phyloP scores from a whole-genome alignment of 2,797 vertebrate genomes.

The Cossypha caffra region DNA sequence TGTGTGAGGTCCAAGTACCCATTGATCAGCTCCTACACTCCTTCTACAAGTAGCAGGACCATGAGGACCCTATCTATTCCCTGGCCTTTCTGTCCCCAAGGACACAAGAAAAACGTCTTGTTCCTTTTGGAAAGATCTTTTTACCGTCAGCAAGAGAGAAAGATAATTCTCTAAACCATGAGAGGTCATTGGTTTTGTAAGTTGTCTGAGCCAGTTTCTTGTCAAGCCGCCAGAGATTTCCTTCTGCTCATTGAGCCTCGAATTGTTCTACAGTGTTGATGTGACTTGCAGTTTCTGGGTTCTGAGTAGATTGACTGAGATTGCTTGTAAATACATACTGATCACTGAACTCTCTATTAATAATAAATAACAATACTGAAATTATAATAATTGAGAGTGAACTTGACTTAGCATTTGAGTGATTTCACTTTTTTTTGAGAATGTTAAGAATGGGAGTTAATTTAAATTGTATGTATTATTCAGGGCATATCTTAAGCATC shows the following conservation, averaged over 20 bases:
- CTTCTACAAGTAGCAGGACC: not conserved
- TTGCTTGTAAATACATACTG: slow-evolving; percentile 10
- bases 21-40: not conserved
- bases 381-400: slow-evolving; percentile 35
- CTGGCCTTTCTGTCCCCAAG: not conserved
- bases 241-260: not conserved
- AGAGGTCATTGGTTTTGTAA: not conserved
- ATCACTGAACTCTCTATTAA: slow-evolving; percentile 5
- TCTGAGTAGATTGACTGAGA: not conserved
- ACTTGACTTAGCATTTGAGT: slow-evolving; percentile 33
- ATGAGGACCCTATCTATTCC: not conserved
- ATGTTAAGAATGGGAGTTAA: slow-evolving; percentile 54
- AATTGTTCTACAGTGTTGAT: not conserved
- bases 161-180: not conserved
- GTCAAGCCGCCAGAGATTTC: not conserved
- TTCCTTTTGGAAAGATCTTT: not conserved
- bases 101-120: not conserved
- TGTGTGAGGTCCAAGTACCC: accelerated
- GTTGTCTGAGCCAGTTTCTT: not conserved
- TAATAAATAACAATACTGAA: slow-evolving; percentile 50
- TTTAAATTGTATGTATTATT: slow-evolving; percentile 66
- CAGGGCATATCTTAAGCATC: slow-evolving; percentile 39
- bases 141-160: not conserved
- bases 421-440: slow-evolving; percentile 36
- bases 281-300: not conserved